Evolutionary conservation across 1,140 invertebrate species (phyloP), one percentile per base, ranked within the genome.

Genomic region (Bombus fervidus): DNA sequence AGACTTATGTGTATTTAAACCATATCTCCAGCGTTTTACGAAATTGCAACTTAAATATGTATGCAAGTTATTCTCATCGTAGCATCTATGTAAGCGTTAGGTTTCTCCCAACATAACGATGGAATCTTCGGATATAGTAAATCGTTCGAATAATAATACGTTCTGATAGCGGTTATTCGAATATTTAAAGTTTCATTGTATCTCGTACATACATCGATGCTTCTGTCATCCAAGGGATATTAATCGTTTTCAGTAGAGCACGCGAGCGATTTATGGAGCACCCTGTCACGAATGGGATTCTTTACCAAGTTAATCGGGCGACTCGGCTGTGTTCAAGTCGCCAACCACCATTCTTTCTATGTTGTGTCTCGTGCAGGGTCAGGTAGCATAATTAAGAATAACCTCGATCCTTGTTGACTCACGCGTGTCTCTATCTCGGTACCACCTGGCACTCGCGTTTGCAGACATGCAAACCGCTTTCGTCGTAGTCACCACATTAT

Each of bases 351-450:
- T 89, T 53, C 47, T 53, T 53, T 1, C 6, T 22, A 8, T 53
- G 73, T 91, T 89, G 81, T 86, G 81, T 88, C 86, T 74, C 86
- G 81, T 86, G 83, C 84, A 71, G 86, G 47, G 57, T 37, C 73
- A 31, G 83, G 31, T 87, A 69, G 76, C 72, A 89, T 89, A 91
- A 91, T 91, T 91, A 91, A 91, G 89, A 91, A 85, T 53, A 53
- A 53, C 47, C 47, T 53, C 47, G 81, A 77, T 64, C 78, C 74
- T 80, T 78, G 77, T 88, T 53, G 83, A 83, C 85, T 85, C 73
- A 80, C 66, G 83, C 74, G 84, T 83, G 39, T 47, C 75, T 86
- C 81, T 66, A 64, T 71, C 76, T 77, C 71, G 89, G 89, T 72
- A 91, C 90, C 59, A 78, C 90, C 91, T 90, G 90, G 90, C 78